Percentiles rank a stretch among this genome's conserved stretches.
phyloP scores from a whole-genome alignment of 2,888 invertebrate genomes.

The Lycocerus yunnanus region DNA sequence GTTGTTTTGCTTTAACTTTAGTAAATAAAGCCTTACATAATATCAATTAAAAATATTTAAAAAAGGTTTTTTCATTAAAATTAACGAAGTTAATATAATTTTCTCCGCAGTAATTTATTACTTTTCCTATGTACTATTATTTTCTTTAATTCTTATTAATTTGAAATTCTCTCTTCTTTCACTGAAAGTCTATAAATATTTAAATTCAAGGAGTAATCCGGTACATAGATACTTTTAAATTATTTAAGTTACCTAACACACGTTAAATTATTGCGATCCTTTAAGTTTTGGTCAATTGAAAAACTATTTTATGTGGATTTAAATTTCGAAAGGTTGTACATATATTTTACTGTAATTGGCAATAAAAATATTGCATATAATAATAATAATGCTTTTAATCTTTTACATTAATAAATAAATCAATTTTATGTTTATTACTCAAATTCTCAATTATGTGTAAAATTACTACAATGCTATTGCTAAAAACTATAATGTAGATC shows the following conservation, averaged over 20 bases:
- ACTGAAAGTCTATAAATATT: background rate
- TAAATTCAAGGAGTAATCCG: background rate
- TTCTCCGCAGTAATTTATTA: background rate
- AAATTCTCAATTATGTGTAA: too few relatives aligned
- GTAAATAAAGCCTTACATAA: background rate
- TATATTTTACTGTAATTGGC: too few relatives aligned
- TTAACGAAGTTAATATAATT: background rate
- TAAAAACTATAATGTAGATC: too few relatives aligned
- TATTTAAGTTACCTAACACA: background rate
- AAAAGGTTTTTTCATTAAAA: background rate
- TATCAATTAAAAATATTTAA: background rate
- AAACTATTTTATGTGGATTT: background rate
- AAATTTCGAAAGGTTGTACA: too few relatives aligned
- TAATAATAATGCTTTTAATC: too few relatives aligned
- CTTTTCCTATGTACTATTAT: background rate
- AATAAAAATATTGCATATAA: too few relatives aligned
- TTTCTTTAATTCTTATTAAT: background rate
- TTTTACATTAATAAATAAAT: too few relatives aligned
- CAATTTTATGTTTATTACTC: too few relatives aligned
- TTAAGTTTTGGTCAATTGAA: background rate
- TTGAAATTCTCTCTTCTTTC: too few relatives aligned
- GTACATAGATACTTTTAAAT: background rate
- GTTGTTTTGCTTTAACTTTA: slow-evolving; percentile 5
- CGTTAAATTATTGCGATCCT: background rate
- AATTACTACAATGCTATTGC: too few relatives aligned